Conservation (phyloP, 2,113 vertebrate genomes). For the Bufo gargarizans region DNA sequence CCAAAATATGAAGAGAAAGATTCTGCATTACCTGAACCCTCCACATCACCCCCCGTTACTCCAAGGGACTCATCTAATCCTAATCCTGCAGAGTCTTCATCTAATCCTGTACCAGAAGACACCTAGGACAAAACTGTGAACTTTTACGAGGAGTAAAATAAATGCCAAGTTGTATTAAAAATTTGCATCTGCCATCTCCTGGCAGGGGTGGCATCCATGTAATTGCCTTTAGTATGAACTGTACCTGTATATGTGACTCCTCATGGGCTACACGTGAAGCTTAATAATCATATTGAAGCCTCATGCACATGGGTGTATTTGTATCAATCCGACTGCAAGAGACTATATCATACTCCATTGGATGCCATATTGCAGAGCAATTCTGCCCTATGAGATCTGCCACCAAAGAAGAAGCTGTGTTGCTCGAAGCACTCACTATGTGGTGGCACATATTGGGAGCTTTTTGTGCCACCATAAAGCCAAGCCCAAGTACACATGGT, state of each 20-base stretch:
- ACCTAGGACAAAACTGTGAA: neutral
- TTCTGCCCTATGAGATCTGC: neutral
- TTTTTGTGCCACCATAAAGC: neutral
- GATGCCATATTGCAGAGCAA: neutral
- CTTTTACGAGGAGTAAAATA: neutral
- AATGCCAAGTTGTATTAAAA: neutral
- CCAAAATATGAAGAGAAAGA: constrained; percentile 74
- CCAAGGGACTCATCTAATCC: neutral
- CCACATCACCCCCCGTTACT: neutral
- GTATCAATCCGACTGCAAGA: no score
- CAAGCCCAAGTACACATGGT: neutral
- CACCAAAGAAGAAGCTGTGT: neutral
- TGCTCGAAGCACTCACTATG: neutral
- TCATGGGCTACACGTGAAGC: neutral
- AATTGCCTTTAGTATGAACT: neutral
- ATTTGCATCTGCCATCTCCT: neutral
- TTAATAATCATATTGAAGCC: neutral
- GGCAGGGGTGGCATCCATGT: neutral
- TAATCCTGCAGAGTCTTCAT: neutral
- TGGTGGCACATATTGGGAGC: neutral
- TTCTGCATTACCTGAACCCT: constrained; percentile 8
- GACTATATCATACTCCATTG: neutral
- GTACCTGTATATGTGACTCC: neutral
- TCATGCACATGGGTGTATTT: neutral
- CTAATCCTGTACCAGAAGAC: neutral